Evolutionary conservation across 2,888 invertebrate genomes (phyloP).

Genomic region (Hyles lineata): DNA sequence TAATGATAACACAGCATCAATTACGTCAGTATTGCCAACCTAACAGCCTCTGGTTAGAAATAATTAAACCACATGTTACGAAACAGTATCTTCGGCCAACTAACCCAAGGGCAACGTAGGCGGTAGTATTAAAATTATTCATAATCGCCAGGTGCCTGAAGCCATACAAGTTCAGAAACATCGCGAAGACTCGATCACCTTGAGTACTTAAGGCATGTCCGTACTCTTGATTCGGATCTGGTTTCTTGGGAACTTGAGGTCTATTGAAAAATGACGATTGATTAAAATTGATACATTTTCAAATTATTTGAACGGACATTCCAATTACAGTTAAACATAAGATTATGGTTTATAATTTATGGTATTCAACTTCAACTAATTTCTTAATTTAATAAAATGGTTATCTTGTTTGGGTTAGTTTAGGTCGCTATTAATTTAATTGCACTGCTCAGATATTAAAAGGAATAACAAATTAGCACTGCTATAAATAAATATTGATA

Average conservation of each 20-base stretch:
- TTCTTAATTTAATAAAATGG: no score
- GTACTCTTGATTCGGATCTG: constrained; percentile 4
- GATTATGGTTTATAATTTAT: no score
- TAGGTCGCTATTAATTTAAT: no score
- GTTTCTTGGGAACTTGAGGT: neutral
- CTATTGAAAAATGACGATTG: neutral
- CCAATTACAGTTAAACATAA: no score
- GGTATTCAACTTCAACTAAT: no score
- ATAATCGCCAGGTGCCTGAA: constrained; percentile 29
- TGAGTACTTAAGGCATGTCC: constrained; percentile 29
- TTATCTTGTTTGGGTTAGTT: no score
- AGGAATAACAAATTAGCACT: no score
- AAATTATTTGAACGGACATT: constrained; percentile 10
- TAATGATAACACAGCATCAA: neutral
- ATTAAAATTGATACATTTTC: neutral
- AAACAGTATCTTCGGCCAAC: constrained; percentile 16
- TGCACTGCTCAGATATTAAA: no score
- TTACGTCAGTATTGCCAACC: constrained; percentile 1
- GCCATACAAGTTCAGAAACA: constrained; percentile 35
- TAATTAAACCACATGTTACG: constrained; percentile 5
- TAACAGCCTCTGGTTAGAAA: neutral
- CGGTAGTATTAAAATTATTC: constrained; percentile 21
- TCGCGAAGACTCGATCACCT: constrained; percentile 35
- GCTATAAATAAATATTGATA: no score
- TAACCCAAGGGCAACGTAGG: constrained; percentile 16